Evolutionary conservation across 2,888 invertebrate genomes (phyloP).

Genomic region (Linhomoeus sp.): DNA sequence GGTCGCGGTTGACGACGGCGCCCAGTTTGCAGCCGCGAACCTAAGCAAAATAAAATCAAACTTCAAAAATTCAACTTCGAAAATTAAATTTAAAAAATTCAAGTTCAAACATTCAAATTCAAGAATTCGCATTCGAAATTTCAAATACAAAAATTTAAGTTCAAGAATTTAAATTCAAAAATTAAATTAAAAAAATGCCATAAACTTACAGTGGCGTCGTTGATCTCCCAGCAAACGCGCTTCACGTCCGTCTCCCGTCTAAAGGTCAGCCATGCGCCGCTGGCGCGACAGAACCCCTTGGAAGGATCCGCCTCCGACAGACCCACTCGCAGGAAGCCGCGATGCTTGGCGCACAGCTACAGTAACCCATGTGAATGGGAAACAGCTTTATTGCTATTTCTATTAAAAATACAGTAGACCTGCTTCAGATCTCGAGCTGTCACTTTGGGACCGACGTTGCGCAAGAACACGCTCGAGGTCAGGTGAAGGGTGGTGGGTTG

Average conservation of each 20-base stretch:
- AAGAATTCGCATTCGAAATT: too few species aligned
- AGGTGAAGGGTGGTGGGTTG: slow-evolving; percentile 42
- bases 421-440: too few species aligned
- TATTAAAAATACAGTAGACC: too few species aligned
- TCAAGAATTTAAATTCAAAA: slow-evolving; percentile 1
- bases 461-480: slow-evolving; percentile 84
- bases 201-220: slow-evolving; percentile 51
- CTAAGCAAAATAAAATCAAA: slow-evolving; percentile 31
- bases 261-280: slow-evolving; percentile 67
- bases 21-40: slow-evolving; percentile 71
- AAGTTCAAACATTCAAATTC: too few species aligned
- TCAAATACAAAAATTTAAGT: slow-evolving; percentile 1
- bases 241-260: slow-evolving; percentile 89
- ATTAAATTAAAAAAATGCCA: too few species aligned
- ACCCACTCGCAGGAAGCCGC: slow-evolving; percentile 81
- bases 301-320: slow-evolving; percentile 92
- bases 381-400: too few species aligned
- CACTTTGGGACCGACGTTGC: slow-evolving; percentile 83
- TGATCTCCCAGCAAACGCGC: slow-evolving; percentile 96
- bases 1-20: slow-evolving; percentile 85
- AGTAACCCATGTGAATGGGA: too few species aligned
- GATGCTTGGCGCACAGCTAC: slow-evolving; percentile 66
- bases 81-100: too few species aligned
- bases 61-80: too few species aligned
- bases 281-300: slow-evolving; percentile 73